phyloP scores from a whole-genome alignment of 2,797 vertebrate species.

The Champsocephalus esox region DNA sequence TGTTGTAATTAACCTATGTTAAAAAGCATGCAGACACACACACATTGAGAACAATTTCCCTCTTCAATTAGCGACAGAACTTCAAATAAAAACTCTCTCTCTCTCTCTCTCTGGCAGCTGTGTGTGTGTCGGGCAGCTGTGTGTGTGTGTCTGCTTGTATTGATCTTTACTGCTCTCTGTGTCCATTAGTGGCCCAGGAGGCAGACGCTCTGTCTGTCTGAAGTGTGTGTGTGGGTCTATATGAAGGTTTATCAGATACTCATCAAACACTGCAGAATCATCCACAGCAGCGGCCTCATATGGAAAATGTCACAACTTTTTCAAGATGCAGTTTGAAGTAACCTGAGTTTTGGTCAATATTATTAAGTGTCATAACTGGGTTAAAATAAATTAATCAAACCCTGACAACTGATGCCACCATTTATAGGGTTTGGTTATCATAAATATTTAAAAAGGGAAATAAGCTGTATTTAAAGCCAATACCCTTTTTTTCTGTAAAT shows the following conservation, averaged over 20 bases:
- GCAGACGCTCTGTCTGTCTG: slow-evolving; percentile 82
- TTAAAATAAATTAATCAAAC: neutral
- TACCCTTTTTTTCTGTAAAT: no score
- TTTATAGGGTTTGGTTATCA: neutral
- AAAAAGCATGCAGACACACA: neutral
- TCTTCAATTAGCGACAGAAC: slow-evolving; percentile 17
- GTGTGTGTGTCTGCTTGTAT: slow-evolving; percentile 79
- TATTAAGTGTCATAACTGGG: slow-evolving; percentile 17
- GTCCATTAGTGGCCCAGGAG: slow-evolving; percentile 86
- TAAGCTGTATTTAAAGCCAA: no score
- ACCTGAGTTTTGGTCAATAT: slow-evolving; percentile 24
- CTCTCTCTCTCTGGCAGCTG: neutral
- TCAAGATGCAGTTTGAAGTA: slow-evolving; percentile 13
- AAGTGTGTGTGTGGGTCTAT: slow-evolving; percentile 51
- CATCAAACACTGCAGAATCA: slow-evolving; percentile 50
- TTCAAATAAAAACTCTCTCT: slow-evolving; percentile 53
- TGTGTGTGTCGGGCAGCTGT: slow-evolving; percentile 70
- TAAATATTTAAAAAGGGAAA: neutral
- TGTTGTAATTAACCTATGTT: no score
- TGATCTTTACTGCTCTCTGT: slow-evolving; percentile 79
- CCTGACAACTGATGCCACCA: neutral
- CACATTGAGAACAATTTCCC: neutral
- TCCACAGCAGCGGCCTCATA: slow-evolving; percentile 36
- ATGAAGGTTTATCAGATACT: slow-evolving; percentile 58
- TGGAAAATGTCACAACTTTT: slow-evolving; percentile 42